Base-by-base conservation (phyloP, 2,888 invertebrate genomes). In the Bugula neritina region DNA sequence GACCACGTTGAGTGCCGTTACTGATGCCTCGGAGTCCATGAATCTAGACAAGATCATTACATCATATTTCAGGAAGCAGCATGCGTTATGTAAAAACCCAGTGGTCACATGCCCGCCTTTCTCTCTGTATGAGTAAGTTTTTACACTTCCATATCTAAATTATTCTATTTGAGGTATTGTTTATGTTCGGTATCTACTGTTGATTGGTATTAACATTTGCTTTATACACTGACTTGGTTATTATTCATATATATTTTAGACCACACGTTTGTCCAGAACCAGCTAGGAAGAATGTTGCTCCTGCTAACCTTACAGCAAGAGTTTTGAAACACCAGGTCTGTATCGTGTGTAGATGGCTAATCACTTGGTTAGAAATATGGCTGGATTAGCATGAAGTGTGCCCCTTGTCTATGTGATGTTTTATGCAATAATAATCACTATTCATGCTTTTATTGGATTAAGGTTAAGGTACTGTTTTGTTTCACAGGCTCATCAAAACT, bases 91-190 rank as follows among this genome's bases (percentile, higher is more conserved):
- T 87, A 93, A 92, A 86, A 94, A 97, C 85, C 99, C 99, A 0
- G 94, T 99, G 86, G 92, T 93, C 43, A 96, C 95, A 0, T 98
- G 97, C 85, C 97, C 98, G 0, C 93, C 94, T 81, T 98, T 98
- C 80, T 83, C 82, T 13, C 87, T 98, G 54, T 93, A 94, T 80
- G 88, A 90, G 91, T 92, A 82, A 69, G 69, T 72, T 54, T 54
- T 54, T 43, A 43, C 31, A 69, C 27, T 54, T 25, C 17, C 35
- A n/a, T 55, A 31, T 54, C 21, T n/a, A 34, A 25, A 34, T 27
- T 57, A n/a, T 35, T 63, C 10, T 54, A 5, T n/a, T n/a, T n/a
- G n/a, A n/a, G n/a, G n/a, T n/a, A 43, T 43, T 17, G 10, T 43
- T 10, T 17, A 17, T 43, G 17, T 10, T 43, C 5, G 5, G 43